phyloP scores from a whole-genome alignment of 2,113 vertebrate genomes.

The Meriones unguiculatus region DNA sequence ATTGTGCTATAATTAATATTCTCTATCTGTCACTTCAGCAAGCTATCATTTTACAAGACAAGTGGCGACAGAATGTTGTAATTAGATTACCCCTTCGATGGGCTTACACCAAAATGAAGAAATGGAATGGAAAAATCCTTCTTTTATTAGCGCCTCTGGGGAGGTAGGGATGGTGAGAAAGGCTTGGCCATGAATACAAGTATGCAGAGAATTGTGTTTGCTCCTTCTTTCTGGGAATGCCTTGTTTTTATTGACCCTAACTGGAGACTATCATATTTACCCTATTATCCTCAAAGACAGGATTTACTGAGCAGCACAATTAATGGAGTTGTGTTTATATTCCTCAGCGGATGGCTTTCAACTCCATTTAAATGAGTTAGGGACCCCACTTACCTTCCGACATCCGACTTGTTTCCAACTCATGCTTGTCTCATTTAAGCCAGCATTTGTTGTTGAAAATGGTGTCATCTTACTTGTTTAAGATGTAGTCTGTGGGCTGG shows the following conservation, averaged over 20 bases:
- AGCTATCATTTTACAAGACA: conserved; percentile 62
- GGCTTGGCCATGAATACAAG: neutral
- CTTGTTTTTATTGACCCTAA: neutral
- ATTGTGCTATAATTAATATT: conserved; percentile 71
- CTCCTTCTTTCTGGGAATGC: conserved; percentile 4
- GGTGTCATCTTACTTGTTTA: neutral
- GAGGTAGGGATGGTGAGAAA: neutral
- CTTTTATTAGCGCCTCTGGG: neutral
- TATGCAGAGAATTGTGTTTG: neutral
- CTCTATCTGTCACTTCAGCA: conserved; percentile 71
- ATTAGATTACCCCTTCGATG: conserved; percentile 44
- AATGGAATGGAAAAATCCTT: conserved; percentile 40
- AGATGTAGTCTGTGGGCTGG: neutral
- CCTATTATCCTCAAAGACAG: neutral
- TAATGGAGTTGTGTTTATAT: neutral
- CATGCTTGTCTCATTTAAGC: conserved; percentile 5
- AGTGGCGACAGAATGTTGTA: conserved; percentile 60
- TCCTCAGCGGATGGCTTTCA: conserved; percentile 19
- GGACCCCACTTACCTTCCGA: neutral
- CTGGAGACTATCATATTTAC: conserved; percentile 19
- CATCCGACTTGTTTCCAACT: neutral
- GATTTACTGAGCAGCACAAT: neutral
- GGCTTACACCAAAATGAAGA: conserved; percentile 59
- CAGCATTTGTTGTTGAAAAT: neutral
- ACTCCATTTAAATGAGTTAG: neutral